Evolutionary conservation across 2,113 vertebrate species (phyloP), one percentile per base, ranked within the genome.

Genomic region (Neomonachus schauinslandi): DNA sequence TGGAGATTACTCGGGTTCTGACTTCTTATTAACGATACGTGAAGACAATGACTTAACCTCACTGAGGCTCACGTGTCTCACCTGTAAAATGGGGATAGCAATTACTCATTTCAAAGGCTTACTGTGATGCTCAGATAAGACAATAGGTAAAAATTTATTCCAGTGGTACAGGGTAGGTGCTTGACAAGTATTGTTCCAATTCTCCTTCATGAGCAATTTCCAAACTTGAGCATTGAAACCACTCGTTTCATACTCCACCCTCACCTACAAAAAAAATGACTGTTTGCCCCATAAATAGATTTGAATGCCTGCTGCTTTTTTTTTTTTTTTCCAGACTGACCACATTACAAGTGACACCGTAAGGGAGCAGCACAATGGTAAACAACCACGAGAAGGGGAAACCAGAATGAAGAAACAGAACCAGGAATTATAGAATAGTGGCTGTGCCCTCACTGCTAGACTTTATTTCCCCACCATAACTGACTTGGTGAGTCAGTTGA

Each of bases 91-190:
- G 31, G n/a, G 46, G 24, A 87, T 55, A 83, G 61, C 1, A 36
- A 63, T 2, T 77, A 77, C 14, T 87, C 53, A 85, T 85, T 71
- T 63, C 84, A 97, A 74, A 97, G 80, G 24, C 36, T 91, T 67
- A 76, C n/a, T 69, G 55, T 36, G 74, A 80, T 28, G 33, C 31
- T 72, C 89, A 39, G 39, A 24, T 82, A 42, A 89, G 69, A 80
- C 57, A 46, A 39, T 22, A 74, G 12, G 8, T 61, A 21, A 86
- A 67, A 67, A 76, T 61, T 28, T 21, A 31, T 57, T 42, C 53
- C 0, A 33, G 69, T 49, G 59, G 59, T 49, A 85, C 10, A 95
- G 46, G 71, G 28, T 55, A 12, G 11, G 53, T 16, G 22, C 79
- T 91, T 82, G 51, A 79, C 87, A 86, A 85, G 22, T 22, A 76